Conservation (phyloP, 2,113 vertebrate species). For the Passer domesticus region DNA sequence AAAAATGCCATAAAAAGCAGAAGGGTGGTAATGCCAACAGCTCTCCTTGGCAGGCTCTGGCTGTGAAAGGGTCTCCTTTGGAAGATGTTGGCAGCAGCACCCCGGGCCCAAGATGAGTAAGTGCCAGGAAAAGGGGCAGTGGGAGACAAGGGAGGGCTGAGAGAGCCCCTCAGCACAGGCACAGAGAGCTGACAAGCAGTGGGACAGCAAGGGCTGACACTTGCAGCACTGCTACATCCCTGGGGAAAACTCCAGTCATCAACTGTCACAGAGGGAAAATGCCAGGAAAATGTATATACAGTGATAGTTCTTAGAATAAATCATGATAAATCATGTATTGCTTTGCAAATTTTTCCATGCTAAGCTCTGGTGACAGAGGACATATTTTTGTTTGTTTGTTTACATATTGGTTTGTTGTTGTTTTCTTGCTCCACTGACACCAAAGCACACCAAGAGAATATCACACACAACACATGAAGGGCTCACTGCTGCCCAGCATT, state of each 20-base stretch:
- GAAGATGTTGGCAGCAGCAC: neutral
- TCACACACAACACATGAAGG: neutral
- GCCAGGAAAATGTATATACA: neutral
- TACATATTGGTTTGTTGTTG: neutral
- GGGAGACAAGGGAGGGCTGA: neutral
- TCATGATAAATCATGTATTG: neutral
- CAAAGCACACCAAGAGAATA: neutral
- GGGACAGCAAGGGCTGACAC: neutral
- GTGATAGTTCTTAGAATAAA: neutral
- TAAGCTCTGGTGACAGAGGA: neutral
- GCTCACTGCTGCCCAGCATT: neutral
- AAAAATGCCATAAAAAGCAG: neutral
- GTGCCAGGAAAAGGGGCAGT: accelerated
- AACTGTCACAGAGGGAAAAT: neutral
- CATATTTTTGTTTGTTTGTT: neutral
- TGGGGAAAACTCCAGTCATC: neutral
- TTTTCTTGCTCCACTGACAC: neutral
- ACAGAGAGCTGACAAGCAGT: neutral
- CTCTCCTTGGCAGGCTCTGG: neutral
- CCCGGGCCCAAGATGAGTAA: accelerated
- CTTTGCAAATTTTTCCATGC: neutral
- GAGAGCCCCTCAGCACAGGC: accelerated
- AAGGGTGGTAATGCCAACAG: neutral
- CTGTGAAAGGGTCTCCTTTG: neutral
- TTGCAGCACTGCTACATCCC: neutral